Evolutionary conservation across 1,140 invertebrate species (phyloP).

Genomic region (Anoplolepis gracilipes): DNA sequence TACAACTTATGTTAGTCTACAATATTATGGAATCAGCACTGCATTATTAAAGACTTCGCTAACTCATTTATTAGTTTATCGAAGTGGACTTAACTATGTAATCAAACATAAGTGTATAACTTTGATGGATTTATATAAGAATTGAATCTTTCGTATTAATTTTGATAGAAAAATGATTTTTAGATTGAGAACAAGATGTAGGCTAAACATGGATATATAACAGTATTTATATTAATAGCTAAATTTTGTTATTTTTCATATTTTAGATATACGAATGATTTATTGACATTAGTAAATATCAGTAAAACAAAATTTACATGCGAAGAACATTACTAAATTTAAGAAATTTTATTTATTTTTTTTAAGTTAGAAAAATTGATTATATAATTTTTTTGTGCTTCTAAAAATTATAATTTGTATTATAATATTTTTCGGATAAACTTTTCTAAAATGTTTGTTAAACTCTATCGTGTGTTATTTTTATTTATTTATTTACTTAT

Average conservation of each 20-base stretch:
- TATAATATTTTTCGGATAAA: neutral
- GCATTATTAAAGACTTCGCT: constrained; percentile 50
- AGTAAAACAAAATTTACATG: constrained; percentile 1
- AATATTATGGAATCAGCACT: constrained; percentile 21
- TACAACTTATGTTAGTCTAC: constrained; percentile 21
- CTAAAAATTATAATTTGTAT: neutral
- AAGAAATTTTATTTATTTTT: neutral
- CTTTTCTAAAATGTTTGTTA: neutral
- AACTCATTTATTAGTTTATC: constrained; percentile 47
- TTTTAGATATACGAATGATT: neutral
- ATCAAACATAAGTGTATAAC: constrained; percentile 32
- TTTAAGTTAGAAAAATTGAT: neutral
- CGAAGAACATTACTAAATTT: neutral
- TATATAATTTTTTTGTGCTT: neutral
- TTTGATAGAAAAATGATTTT: constrained; percentile 10
- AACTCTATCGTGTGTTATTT: neutral
- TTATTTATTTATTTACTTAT: neutral
- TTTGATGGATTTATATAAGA: constrained; percentile 14
- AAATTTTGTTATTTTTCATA: neutral
- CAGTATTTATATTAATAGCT: neutral
- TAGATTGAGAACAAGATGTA: neutral
- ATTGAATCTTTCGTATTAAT: neutral
- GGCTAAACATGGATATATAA: too few relatives aligned
- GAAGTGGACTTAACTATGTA: neutral
- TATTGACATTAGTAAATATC: neutral